A percentile compares a stretch with the other conserved stretches of the same genome.
Evolutionary conservation across 1,140 invertebrate genomes (phyloP).

Genomic region (Drosophila sp.): DNA sequence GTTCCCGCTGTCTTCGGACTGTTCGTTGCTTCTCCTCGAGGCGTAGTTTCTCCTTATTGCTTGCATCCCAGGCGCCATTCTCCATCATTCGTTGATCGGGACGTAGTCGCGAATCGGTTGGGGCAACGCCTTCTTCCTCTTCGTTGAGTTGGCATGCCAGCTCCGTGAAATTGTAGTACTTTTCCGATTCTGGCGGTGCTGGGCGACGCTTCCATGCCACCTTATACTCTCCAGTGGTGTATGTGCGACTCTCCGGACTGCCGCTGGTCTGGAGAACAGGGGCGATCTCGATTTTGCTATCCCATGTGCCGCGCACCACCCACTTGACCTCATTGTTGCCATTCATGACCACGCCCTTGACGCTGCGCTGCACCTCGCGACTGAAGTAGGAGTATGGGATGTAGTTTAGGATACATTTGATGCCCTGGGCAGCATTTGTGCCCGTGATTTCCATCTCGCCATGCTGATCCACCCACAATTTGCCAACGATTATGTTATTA

Average conservation of each 20-base stretch:
- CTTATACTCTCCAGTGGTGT: constrained; percentile 94
- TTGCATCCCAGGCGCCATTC: constrained; percentile 97
- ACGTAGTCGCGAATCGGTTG: constrained; percentile 96
- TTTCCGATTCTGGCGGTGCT: constrained; percentile 88
- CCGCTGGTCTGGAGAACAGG: constrained; percentile 91
- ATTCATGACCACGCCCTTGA: constrained; percentile 90
- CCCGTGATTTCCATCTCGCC: constrained; percentile 98
- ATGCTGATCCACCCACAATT: constrained; percentile 99
- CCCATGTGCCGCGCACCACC: constrained; percentile 97
- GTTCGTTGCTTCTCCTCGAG: constrained; percentile 97
- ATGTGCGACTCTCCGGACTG: constrained; percentile 91
- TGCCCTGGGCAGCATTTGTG: constrained; percentile 92
- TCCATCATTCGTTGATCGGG: constrained; percentile 99
- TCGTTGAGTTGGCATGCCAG: constrained; percentile 98
- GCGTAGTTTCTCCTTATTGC: constrained; percentile 92
- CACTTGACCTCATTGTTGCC: constrained; percentile 86
- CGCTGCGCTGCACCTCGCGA: constrained; percentile 95
- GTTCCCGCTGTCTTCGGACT: constrained; percentile 89
- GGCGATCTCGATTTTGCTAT: constrained; percentile 96
- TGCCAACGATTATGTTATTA: constrained; percentile 99
- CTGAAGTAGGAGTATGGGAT: constrained; percentile 99
- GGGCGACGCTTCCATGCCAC: constrained; percentile 93
- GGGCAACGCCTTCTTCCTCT: constrained; percentile 94
- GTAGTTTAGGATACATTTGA: constrained; percentile 98
- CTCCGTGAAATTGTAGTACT: constrained; percentile 97